Conservation (phyloP, 2,797 vertebrate genomes). For the Craterocephalus amniculus region DNA sequence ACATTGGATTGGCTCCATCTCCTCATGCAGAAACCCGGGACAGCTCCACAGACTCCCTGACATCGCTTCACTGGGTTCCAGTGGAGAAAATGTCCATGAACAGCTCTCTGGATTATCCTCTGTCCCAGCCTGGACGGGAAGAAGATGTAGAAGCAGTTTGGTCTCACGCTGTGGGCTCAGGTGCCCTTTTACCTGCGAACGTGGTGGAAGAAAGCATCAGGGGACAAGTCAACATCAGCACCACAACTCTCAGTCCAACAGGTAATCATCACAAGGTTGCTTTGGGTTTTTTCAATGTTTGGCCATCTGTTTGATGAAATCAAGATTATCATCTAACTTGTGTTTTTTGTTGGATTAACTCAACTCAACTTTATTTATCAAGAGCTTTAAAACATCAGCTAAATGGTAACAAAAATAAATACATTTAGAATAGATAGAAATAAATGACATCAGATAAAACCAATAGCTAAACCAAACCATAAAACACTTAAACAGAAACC, state of each 20-base stretch:
- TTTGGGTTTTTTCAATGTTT: background rate
- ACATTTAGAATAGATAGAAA: too few relatives aligned
- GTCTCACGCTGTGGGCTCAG: conserved; percentile 78
- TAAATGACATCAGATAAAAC: too few relatives aligned
- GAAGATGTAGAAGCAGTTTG: conserved; percentile 73
- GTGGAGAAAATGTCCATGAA: conserved; percentile 56
- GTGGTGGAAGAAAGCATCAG: conserved; percentile 70
- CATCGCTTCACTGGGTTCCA: conserved; percentile 51
- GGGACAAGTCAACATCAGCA: conserved; percentile 61
- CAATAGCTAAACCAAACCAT: too few relatives aligned
- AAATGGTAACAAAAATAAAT: too few relatives aligned
- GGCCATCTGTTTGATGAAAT: background rate
- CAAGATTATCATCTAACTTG: background rate
- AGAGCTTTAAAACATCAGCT: too few relatives aligned
- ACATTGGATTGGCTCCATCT: conserved; percentile 21
- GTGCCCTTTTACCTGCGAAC: conserved; percentile 70
- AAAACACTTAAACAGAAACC: too few relatives aligned
- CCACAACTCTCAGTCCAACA: conserved; percentile 58
- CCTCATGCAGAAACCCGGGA: conserved; percentile 35
- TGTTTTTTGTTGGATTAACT: background rate
- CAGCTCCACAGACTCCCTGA: conserved; percentile 31
- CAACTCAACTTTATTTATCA: too few relatives aligned
- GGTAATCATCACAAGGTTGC: conserved; percentile 47
- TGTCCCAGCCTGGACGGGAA: conserved; percentile 35
- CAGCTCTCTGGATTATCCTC: conserved; percentile 57